Evolutionary conservation across 2,888 invertebrate species (phyloP).

Genomic region (Bombyx huttoni): DNA sequence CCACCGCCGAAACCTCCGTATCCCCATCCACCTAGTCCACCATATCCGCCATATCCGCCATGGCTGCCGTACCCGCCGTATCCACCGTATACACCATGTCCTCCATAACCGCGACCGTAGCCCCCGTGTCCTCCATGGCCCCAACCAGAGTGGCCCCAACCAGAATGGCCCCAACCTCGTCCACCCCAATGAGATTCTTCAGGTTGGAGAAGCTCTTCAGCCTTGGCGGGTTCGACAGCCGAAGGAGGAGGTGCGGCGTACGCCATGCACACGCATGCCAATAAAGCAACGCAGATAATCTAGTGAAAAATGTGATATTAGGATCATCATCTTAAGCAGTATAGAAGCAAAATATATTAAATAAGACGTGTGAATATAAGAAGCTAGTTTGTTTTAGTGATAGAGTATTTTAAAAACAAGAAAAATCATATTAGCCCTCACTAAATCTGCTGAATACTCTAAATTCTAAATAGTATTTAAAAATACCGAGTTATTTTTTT

Average conservation of each 20-base stretch:
- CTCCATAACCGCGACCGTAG: slow-evolving; percentile 7
- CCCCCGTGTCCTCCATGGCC: slow-evolving; percentile 5
- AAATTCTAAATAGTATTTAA: not conserved
- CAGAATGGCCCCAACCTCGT: slow-evolving; percentile 5
- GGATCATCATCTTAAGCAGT: too few relatives aligned
- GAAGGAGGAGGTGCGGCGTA: slow-evolving; percentile 11
- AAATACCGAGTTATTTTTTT: slow-evolving; percentile 1
- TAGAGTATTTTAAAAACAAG: too few relatives aligned
- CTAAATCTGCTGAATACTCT: too few relatives aligned
- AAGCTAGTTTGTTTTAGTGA: too few relatives aligned
- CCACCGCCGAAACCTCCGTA: slow-evolving; percentile 8
- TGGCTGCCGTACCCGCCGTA: slow-evolving; percentile 7
- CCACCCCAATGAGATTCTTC: slow-evolving; percentile 13
- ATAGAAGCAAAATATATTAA: too few relatives aligned
- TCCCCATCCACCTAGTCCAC: slow-evolving; percentile 9
- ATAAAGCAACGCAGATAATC: slow-evolving; percentile 25
- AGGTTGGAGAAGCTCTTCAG: slow-evolving; percentile 12
- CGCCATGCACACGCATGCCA: slow-evolving; percentile 33
- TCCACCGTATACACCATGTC: slow-evolving; percentile 8
- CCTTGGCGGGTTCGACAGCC: slow-evolving; percentile 9
- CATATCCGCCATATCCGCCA: slow-evolving; percentile 7
- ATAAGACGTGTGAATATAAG: too few relatives aligned
- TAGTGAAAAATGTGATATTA: slow-evolving; percentile 13
- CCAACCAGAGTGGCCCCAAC: slow-evolving; percentile 1
- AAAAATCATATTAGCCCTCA: too few relatives aligned